Base-by-base conservation (phyloP, 2,888 invertebrate genomes). In the Flexamia atlantica region DNA sequence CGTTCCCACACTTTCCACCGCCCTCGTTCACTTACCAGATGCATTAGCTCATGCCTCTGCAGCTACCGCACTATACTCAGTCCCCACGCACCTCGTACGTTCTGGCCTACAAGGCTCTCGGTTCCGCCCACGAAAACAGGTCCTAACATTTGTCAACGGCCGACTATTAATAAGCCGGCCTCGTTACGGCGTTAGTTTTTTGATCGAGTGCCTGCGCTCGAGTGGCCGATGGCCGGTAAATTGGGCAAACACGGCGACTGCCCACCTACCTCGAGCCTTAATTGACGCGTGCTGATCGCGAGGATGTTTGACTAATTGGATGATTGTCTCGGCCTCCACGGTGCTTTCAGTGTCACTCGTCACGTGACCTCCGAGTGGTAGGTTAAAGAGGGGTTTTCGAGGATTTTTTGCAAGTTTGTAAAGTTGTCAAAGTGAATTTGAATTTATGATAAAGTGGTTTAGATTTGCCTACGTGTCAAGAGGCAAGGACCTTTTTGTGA, bases 161-260 rank as follows among this genome's bases (percentile, higher is more conserved):
- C 46, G 14, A 46, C 46, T 46, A 46, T 46, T 46, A 46, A 46
- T 46, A 46, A 46, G 14, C 46, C 14, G 12, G 36, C 30, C 68
- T 68, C 68, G 68, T 68, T 68, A 68, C 14, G 68, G 28, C 20
- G 53, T 23, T 53, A 14, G 12, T 2, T 12, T 9, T 60, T 7
- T 70, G 70, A 70, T 70, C 1, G 68, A 68, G 30, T 28, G 68
- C 30, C 68, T 32, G 30, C 25, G 68, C 14, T 17, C 28, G 40
- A 20, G 20, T 40, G 70, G 40, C 40, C 40, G 70, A 70, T 32
- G 40, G 40, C 70, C 70, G 40, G 70, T 70, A 36, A 70, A 70
- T 70, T 70, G 70, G 70, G 40, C 70, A 70, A 70, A 70, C 70
- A 70, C 70, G 70, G n/a, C 9, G 70, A 36, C 40, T n/a, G 70